Percentiles rank a stretch among this genome's conserved stretches.
Conservation (phyloP, 2,113 vertebrate genomes). For the Lanius collurio region DNA sequence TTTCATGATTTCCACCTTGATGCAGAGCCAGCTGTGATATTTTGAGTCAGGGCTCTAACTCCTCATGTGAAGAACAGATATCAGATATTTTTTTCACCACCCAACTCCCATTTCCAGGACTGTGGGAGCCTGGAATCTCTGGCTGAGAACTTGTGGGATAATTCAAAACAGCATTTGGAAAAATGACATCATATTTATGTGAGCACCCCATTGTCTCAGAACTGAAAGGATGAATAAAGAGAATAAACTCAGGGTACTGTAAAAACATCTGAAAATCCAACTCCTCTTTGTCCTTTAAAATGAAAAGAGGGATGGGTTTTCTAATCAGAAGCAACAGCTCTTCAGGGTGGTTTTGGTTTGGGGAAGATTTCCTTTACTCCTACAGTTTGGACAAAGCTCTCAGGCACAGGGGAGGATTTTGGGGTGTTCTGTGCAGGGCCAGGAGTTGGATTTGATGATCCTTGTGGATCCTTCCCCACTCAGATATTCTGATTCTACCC, state of each 20-base stretch:
- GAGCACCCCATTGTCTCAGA: not conserved
- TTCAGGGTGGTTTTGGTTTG: not conserved
- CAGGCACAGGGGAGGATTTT: not conserved
- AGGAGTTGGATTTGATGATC: not conserved
- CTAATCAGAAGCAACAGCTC: not conserved
- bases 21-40: not conserved
- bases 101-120: not conserved
- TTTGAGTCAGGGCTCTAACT: not conserved
- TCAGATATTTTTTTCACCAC: not conserved
- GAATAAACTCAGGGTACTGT: not conserved
- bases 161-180: not conserved
- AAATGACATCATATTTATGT: not conserved
- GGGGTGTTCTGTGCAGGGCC: not conserved
- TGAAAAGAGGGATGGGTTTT: not conserved
- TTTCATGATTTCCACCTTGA: not conserved
- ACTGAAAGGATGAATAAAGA: not conserved
- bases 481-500: not conserved
- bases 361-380: not conserved
- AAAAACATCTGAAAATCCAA: not conserved
- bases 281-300: not conserved
- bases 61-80: not conserved
- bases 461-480: not conserved
- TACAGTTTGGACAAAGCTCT: not conserved
- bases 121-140: not conserved
- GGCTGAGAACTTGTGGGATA: not conserved